These are phyloP conservation scores for Antechinus stuartii DNA, from an alignment of 2,113 vertebrate genomes.

Conservation along the genomic window DNA sequence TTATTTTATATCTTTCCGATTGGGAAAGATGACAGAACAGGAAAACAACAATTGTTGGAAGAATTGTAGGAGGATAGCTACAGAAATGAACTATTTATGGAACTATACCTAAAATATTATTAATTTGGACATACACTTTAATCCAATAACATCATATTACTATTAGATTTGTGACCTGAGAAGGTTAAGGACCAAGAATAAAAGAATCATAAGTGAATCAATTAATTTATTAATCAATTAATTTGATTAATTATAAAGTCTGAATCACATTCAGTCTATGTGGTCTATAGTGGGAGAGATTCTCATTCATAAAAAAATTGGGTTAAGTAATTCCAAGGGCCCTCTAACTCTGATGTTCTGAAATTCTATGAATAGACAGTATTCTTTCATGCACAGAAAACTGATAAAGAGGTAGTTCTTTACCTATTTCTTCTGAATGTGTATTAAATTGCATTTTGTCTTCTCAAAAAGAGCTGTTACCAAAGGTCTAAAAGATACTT, in stretches of 20 bases:
- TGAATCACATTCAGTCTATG: neutral
- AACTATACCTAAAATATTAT: neutral
- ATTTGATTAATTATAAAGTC: neutral
- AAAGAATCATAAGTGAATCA: neutral
- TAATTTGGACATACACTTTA: neutral
- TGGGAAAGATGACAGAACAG: neutral
- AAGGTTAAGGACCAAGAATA: neutral
- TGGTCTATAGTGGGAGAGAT: neutral
- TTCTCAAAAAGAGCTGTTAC: neutral
- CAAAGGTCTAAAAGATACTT: neutral
- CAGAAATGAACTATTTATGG: neutral
- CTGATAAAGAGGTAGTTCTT: neutral
- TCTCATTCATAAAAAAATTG: neutral
- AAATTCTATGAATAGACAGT: neutral
- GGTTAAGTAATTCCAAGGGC: neutral
- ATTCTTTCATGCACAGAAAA: neutral
- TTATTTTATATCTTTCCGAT: neutral
- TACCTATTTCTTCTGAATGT: neutral
- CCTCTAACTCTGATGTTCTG: neutral
- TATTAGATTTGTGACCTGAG: neutral
- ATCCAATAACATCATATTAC: neutral
- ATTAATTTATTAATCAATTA: neutral
- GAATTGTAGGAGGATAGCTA: neutral
- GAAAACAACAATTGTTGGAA: neutral
- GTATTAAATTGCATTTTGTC: conserved; percentile 6